Evolutionary conservation across 2,888 invertebrate species (phyloP), one percentile per base, ranked within the genome.

Genomic region (Aplocera efformata): DNA sequence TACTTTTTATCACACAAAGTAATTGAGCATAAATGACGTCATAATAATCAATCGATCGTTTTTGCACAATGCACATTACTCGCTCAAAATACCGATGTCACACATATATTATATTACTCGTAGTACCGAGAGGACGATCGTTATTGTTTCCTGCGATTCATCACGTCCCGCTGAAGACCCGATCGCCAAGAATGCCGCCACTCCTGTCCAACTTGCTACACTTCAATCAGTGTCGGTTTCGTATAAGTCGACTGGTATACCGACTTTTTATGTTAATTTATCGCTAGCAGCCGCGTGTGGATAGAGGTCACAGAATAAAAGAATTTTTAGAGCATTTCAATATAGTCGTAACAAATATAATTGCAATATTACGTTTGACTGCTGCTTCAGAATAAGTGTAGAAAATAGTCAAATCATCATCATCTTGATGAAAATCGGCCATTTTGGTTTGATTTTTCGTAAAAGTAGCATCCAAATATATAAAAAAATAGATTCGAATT

Each of bases 181-280:
- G 40, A 46, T 53, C 24, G 47, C 30, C 32, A 53, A 56, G 66
- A 70, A 71, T 66, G 71, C 55, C 37, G 54, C 43, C 43, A 46
- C 51, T 62, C 60, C 50, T 46, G 64, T 59, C 55, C 38, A 44
- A 55, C 65, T 53, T 45, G 69, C 50, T 54, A 47, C 40, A 48
- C 53, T 44, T 47, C 50, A 56, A 56, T 60, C 58, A 53, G 33
- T 48, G 43, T 27, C 42, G 35, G 42, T 52, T 47, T 54, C 46
- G 40, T 44, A 47, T 45, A 45, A 28, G 20, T 45, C 27, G 7
- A 34, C 39, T 42, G 34, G 36, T 42, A 39, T 39, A 44, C 24
- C 39, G n/a, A 32, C 21, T 45, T 45, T 38, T 50, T 48, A 37
- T 32, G 23, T 10, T 23, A 23, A 32, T 31, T 35, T 46, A 32